Percentiles rank a stretch among this genome's conserved stretches.
phyloP scores from a whole-genome alignment of 2,113 vertebrate genomes.

The Silurus glanis region DNA sequence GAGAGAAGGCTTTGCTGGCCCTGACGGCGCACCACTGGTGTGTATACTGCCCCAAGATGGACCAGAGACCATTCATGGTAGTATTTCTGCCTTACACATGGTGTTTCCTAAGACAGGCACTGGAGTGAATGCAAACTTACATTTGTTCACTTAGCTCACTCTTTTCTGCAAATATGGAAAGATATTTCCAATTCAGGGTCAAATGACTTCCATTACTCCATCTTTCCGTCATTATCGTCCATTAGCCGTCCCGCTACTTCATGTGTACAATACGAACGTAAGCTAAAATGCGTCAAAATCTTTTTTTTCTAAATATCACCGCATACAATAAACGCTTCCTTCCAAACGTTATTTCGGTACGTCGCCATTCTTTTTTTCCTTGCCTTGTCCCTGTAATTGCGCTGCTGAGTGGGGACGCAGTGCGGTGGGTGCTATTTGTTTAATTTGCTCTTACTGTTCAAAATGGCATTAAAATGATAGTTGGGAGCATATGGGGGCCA shows the following conservation, averaged over 20 bases:
- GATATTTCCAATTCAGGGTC: slow-evolving; percentile 19
- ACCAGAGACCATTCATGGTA: background rate
- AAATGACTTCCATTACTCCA: slow-evolving; percentile 4
- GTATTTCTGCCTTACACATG: background rate
- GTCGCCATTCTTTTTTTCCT: background rate
- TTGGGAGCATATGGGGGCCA: background rate
- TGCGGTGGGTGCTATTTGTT: slow-evolving; percentile 35
- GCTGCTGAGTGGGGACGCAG: slow-evolving; percentile 8
- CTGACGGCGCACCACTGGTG: too few relatives aligned
- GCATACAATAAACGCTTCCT: background rate
- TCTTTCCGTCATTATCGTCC: slow-evolving; percentile 22
- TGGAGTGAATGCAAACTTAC: background rate
- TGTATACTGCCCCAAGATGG: background rate
- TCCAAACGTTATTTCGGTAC: slow-evolving; percentile 6
- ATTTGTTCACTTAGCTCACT: background rate
- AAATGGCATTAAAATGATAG: slow-evolving; percentile 37
- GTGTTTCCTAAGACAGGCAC: background rate
- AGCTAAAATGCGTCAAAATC: background rate
- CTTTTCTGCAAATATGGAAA: background rate
- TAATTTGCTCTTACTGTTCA: slow-evolving; percentile 39
- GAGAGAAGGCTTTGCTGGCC: too few relatives aligned
- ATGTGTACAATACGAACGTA: background rate
- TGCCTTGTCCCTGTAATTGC: slow-evolving; percentile 11
- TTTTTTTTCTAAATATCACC: slow-evolving; percentile 33
- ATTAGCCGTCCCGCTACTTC: slow-evolving; percentile 13